phyloP scores from a whole-genome alignment of 2,797 vertebrate species.

The Triplophysa yarkandensis region DNA sequence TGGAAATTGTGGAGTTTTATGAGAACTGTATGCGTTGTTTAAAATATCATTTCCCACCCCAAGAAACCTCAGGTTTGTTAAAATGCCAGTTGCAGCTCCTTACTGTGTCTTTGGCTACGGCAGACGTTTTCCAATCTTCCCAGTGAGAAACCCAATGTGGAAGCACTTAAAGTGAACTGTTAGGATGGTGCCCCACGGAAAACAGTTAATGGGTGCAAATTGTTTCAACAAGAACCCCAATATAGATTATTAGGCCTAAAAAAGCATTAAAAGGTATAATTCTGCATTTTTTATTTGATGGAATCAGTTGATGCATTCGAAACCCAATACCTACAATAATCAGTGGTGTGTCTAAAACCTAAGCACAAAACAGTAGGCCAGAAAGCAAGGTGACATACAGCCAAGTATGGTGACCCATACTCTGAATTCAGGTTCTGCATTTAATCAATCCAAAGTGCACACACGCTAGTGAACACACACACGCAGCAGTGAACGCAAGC shows the following conservation, averaged over 20 bases:
- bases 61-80: conserved; percentile 23
- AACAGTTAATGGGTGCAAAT: neutral
- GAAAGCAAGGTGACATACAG: too few species aligned
- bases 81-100: conserved; percentile 5
- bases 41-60: conserved; percentile 7
- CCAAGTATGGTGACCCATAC: too few species aligned
- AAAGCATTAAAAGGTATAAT: neutral
- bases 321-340: too few species aligned
- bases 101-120: neutral
- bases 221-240: neutral
- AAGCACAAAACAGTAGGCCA: too few species aligned
- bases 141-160: conserved; percentile 22
- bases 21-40: conserved; percentile 20
- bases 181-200: neutral
- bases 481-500: too few species aligned
- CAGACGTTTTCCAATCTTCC: conserved; percentile 2
- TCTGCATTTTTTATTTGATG: neutral
- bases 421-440: too few species aligned
- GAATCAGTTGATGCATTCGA: too few species aligned
- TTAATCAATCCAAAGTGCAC: too few species aligned
- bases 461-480: too few species aligned
- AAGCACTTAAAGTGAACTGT: conserved; percentile 18
- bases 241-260: neutral
- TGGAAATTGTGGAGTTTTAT: neutral
- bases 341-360: too few species aligned